These are phyloP conservation scores for Ormyrus pomaceus DNA, from an alignment of 2,888 invertebrate genomes.

Conservation along the genomic window DNA sequence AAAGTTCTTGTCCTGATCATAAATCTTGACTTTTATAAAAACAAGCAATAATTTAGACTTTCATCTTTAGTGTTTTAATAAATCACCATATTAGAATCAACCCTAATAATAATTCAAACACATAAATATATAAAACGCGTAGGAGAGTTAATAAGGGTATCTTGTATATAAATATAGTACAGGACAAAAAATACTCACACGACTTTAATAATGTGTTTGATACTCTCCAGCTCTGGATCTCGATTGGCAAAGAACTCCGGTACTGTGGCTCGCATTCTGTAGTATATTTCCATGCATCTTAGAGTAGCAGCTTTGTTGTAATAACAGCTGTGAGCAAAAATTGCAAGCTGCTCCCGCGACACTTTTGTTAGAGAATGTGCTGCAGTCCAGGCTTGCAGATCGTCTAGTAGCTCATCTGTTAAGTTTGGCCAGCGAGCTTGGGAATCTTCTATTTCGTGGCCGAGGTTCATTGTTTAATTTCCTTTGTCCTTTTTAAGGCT, in stretches of 20 bases:
- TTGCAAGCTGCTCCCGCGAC: conserved; percentile 80
- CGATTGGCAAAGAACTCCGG: conserved; percentile 82
- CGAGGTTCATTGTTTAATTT: conserved; percentile 64
- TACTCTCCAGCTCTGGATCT: conserved; percentile 72
- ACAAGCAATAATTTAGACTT: too few species aligned
- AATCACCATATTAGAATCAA: too few species aligned
- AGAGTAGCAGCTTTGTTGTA: conserved; percentile 79
- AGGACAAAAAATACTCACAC: conserved; percentile 31
- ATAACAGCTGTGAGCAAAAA: conserved; percentile 83
- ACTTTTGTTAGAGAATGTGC: conserved; percentile 60
- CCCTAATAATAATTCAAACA: too few species aligned
- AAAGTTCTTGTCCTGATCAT: too few species aligned
- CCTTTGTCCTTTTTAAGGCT: too few species aligned
- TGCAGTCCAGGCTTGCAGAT: conserved; percentile 63
- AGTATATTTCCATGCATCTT: conserved; percentile 81
- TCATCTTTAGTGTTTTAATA: too few species aligned
- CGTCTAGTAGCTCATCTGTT: conserved; percentile 63
- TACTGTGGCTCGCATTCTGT: conserved; percentile 78
- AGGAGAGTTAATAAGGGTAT: too few species aligned
- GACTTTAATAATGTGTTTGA: conserved; percentile 68
- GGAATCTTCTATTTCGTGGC: conserved; percentile 65
- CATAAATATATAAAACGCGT: too few species aligned
- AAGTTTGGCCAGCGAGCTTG: conserved; percentile 63
- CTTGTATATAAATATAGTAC: too few species aligned
- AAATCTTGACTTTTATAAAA: too few species aligned